Evolutionary conservation across 2,888 invertebrate genomes (phyloP), one percentile per base, ranked within the genome.

Genomic region (Athalia cordata): DNA sequence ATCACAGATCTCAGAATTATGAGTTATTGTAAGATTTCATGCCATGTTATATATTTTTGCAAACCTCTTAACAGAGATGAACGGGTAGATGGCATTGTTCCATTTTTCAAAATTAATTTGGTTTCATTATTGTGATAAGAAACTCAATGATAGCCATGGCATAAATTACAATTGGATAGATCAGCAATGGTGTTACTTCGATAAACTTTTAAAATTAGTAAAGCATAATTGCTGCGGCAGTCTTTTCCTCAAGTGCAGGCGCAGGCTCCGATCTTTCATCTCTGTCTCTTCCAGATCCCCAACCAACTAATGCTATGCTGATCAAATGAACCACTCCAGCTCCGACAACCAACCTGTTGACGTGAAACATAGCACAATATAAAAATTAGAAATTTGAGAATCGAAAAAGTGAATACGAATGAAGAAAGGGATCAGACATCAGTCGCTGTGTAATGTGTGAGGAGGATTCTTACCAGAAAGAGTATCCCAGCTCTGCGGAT

Each of bases 191-290:
- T 29, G 59, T n/a, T 59, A 11, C 15, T 64, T 29, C 43, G 64
- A 6, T 9, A 8, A 64, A 7, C 29, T 6, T 57, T 9, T 66
- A 81, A 49, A 45, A 15, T 82, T 90, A 96, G 87, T 96, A 96
- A 82, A 96, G 91, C 95, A 96, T 96, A 86, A 97, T 96, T 86
- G 96, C 96, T 79, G 96, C 96, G 83, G 95, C 95, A 80, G 94
- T 93, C 89, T 96, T 96, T 89, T 96, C 95, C 86, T 95, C 95
- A 77, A 94, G 91, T 67, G 94, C 95, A 47, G 94, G 95, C 80
- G 93, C 92, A 62, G 93, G 93, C 87, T 93, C 94, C 9, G 92
- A 81, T 68, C 86, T 87, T 79, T 88, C 91, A 83, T 94, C 94
- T 43, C 93, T 91, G 0, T 91, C 92, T 85, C 95, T 95, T 64